Conservation (phyloP, 1,140 invertebrate genomes). For the Tetramorium parvispinum region DNA sequence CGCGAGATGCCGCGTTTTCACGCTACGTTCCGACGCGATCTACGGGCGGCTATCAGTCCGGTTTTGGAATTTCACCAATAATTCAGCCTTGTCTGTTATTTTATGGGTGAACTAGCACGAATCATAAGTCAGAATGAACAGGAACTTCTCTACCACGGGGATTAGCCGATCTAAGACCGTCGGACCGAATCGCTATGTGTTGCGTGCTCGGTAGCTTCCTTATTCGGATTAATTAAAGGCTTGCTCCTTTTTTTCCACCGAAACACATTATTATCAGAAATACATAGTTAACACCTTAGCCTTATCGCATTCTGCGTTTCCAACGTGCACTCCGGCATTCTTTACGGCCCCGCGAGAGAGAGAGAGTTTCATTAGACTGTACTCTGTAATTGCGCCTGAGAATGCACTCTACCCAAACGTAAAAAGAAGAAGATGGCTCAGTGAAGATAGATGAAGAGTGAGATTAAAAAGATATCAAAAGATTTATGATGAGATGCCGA, state of each 20-base stretch:
- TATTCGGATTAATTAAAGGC: constrained; percentile 26
- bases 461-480: constrained; percentile 23
- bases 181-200: constrained; percentile 5
- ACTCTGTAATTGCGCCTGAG: constrained; percentile 37
- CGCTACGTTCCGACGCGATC: background rate
- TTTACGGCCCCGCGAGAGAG: background rate
- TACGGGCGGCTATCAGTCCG: background rate
- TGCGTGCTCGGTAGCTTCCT: constrained; percentile 34
- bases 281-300: constrained; percentile 38
- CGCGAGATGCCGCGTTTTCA: background rate
- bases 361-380: constrained; percentile 36
- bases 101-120: constrained; percentile 23
- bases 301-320: constrained; percentile 21
- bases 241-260: background rate
- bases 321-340: constrained; percentile 1
- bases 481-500: constrained; percentile 23
- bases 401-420: constrained; percentile 33
- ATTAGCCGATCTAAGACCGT: background rate
- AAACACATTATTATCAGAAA: constrained; percentile 42
- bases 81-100: constrained; percentile 2
- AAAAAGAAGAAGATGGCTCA: constrained; percentile 8
- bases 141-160: background rate
- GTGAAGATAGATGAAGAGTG: constrained; percentile 2
- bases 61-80: background rate
- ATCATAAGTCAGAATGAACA: background rate